Evolutionary conservation across 2,113 vertebrate species (phyloP).

Genomic region (Takifugu bimaculatus): DNA sequence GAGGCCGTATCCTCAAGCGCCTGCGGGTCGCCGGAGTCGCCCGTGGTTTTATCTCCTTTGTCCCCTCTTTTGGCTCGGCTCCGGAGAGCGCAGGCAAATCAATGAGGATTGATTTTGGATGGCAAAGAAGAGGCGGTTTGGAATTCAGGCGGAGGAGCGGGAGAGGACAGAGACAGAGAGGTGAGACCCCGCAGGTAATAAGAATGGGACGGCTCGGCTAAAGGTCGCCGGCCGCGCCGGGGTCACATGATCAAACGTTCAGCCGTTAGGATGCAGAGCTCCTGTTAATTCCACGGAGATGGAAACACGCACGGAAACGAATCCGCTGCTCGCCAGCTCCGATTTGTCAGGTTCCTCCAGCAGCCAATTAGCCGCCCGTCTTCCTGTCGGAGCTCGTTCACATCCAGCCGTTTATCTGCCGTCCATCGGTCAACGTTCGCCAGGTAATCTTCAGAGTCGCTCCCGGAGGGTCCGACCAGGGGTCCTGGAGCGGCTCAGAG

Average conservation of each 20-base stretch:
- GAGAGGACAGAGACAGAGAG: constrained; percentile 61
- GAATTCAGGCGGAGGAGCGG: constrained; percentile 64
- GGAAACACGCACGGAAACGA: not conserved
- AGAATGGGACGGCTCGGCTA: constrained; percentile 61
- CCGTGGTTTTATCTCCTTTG: constrained; percentile 74
- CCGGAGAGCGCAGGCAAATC: constrained; percentile 72
- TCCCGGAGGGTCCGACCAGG: constrained; percentile 35
- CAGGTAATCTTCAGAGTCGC: constrained; percentile 50
- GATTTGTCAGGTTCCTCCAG: constrained; percentile 18
- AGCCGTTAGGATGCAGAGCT: no score
- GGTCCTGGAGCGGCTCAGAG: constrained; percentile 58
- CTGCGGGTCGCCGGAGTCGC: constrained; percentile 48
- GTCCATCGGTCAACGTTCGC: constrained; percentile 52
- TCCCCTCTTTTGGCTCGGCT: constrained; percentile 70
- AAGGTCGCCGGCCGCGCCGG: constrained; percentile 60
- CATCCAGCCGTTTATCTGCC: constrained; percentile 23
- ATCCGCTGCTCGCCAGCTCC: not conserved
- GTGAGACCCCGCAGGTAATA: constrained; percentile 52
- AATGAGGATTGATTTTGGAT: constrained; percentile 75
- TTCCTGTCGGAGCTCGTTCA: constrained; percentile 24
- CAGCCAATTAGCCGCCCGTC: constrained; percentile 37
- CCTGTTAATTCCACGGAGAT: no score
- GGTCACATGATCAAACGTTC: constrained; percentile 10
- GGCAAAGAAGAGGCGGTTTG: constrained; percentile 65
- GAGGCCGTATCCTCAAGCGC: no score